Evolutionary conservation across 1,140 invertebrate genomes (phyloP), one percentile per base, ranked within the genome.

Genomic region (Dryas iulia): DNA sequence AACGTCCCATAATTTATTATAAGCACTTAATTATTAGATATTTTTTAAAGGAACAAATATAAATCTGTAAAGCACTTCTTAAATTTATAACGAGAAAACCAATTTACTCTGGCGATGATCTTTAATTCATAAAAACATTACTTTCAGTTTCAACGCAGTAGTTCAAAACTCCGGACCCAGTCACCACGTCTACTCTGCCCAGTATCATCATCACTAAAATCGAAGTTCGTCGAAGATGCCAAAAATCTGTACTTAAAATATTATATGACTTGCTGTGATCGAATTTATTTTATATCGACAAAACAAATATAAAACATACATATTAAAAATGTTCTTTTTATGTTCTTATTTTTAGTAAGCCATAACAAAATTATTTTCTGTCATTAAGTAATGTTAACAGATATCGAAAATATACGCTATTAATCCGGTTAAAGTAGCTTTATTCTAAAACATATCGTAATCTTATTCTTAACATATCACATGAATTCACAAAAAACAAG

Each of bases 101-200:
- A 6, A 28, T 28, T 28, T 3, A 28, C 26, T 28, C 2, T 28
- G 26, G 26, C 26, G 2, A 28, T 28, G 2, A 28, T 28, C 26
- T 28, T 2, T 28, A 28, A 28, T 28, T 28, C 2, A 28, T 28
- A 28, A 21, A 18, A 10, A 47, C 39, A 69, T 77, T 83, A 66
- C 12, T 89, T 88, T 26, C 84, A 92, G 92, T 69, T 94, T 94
- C 89, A 94, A 94, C 83, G 94, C 94, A 35, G 93, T 94, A 24
- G 94, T 94, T 10, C 91, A 93, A 71, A 94, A 94, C 79, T 88
- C 86, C 52, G 87, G 86, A 14, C 84, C 86, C 58, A 89, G 81
- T 70, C 86, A 88, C 63, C 85, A 89, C 73, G 75, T 86, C 10
- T 88, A 90, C 78, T 80, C 81, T 7, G 82, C 87, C 26, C 87